Evolutionary conservation across 2,888 invertebrate species (phyloP).

Genomic region (Isotomurus palustris): DNA sequence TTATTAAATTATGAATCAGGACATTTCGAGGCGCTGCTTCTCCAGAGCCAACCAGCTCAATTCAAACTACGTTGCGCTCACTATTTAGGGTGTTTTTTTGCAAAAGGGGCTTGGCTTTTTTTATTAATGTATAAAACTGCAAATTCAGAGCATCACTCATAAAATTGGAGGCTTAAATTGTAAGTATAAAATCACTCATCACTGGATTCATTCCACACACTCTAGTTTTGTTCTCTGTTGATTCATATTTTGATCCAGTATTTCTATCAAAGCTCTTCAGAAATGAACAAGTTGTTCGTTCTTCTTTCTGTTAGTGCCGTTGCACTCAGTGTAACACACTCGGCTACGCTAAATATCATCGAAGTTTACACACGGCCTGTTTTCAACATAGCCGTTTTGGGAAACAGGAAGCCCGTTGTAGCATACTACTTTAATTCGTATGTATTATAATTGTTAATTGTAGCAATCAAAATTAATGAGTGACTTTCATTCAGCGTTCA

Average conservation of each 20-base stretch:
- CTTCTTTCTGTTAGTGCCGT: slow-evolving; percentile 12
- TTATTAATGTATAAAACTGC: too few species aligned
- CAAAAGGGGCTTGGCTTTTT: too few species aligned
- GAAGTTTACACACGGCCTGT: slow-evolving; percentile 18
- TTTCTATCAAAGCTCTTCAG: not conserved
- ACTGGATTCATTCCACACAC: too few species aligned
- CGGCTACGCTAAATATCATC: slow-evolving; percentile 19
- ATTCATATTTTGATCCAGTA: not conserved
- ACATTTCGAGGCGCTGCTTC: too few species aligned
- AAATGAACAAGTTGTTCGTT: slow-evolving; percentile 12
- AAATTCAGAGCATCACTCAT: too few species aligned
- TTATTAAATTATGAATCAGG: too few species aligned
- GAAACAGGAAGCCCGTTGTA: slow-evolving; percentile 24
- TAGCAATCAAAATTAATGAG: not conserved
- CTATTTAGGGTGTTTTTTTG: too few species aligned
- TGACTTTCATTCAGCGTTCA: not conserved
- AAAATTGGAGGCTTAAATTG: too few species aligned
- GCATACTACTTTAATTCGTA: slow-evolving; percentile 23
- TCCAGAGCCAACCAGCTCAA: too few species aligned
- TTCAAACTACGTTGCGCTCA: too few species aligned
- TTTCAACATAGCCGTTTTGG: slow-evolving; percentile 25
- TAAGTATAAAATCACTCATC: too few species aligned
- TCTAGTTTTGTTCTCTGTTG: too few species aligned
- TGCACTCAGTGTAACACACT: slow-evolving; percentile 3
- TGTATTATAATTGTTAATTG: not conserved